Percentiles rank a stretch among this genome's conserved stretches.
Conservation (phyloP, 2,888 invertebrate species). For the Rhabditoides inermis region DNA sequence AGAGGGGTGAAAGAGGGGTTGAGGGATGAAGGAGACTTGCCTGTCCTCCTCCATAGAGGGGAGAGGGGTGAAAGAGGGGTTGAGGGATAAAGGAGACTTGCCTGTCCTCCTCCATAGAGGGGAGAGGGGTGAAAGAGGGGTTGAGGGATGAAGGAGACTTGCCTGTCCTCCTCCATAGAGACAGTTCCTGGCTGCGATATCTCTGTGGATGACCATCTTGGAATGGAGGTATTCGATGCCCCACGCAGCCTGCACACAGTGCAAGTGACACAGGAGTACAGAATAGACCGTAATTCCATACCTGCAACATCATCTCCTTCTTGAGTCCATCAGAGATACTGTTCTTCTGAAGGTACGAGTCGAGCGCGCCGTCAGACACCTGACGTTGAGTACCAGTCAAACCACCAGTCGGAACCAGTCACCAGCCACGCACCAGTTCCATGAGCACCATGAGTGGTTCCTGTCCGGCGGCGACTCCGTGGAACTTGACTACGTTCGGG, state of each 20-base stretch:
- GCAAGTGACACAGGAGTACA: too few relatives aligned
- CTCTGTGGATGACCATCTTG: slow-evolving; percentile 7
- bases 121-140: too few relatives aligned
- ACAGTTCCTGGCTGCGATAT: slow-evolving; percentile 7
- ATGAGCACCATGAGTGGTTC: slow-evolving; percentile 9
- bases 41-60: too few relatives aligned
- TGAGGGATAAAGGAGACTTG: neutral
- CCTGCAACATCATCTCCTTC: slow-evolving; percentile 13
- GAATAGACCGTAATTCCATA: too few relatives aligned
- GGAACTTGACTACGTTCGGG: slow-evolving; percentile 14
- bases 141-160: neutral
- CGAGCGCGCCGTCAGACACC: slow-evolving; percentile 8
- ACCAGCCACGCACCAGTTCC: slow-evolving; percentile 10
- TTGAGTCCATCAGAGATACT: slow-evolving; percentile 1
- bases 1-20: too few relatives aligned
- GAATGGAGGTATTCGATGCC: slow-evolving; percentile 14
- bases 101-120: neutral
- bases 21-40: too few relatives aligned
- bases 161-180: neutral
- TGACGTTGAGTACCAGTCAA: slow-evolving; percentile 8
- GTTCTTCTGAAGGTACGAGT: slow-evolving; percentile 10
- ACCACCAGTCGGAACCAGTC: too few relatives aligned
- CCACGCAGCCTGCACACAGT: slow-evolving; percentile 5
- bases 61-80: too few relatives aligned
- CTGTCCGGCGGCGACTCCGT: slow-evolving; percentile 9